Evolutionary conservation across 2,888 invertebrate species (phyloP).

Genomic region (Xestia ashworthii): DNA sequence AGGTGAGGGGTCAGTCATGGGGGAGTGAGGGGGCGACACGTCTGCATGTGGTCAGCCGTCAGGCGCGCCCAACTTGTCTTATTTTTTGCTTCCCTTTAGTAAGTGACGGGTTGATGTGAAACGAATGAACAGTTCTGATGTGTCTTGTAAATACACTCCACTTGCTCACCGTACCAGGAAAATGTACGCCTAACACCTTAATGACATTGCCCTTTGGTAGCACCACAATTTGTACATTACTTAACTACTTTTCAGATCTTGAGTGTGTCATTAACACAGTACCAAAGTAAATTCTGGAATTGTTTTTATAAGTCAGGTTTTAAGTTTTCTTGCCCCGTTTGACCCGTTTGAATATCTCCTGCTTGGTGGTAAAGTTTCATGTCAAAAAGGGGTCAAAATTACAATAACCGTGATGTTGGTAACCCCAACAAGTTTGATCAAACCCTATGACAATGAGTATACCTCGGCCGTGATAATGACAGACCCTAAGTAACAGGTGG

Average conservation of each 20-base stretch:
- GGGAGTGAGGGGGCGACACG: conserved; percentile 46
- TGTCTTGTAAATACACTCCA: conserved; percentile 65
- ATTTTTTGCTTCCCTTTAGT: conserved; percentile 77
- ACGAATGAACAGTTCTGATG: conserved; percentile 77
- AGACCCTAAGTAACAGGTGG: conserved; percentile 62
- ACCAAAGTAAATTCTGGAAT: neutral
- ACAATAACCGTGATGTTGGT: conserved; percentile 31
- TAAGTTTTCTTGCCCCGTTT: neutral
- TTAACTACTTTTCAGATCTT: neutral
- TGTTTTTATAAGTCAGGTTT: neutral
- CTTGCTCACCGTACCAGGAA: conserved; percentile 53
- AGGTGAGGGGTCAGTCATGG: conserved; percentile 57
- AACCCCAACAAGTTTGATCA: conserved; percentile 48
- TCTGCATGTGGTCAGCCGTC: conserved; percentile 77
- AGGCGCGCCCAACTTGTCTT: conserved; percentile 68
- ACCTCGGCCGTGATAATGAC: conserved; percentile 46
- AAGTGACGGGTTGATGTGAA: conserved; percentile 81
- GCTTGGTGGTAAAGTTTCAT: neutral
- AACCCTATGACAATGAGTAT: conserved; percentile 53
- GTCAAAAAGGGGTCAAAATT: conserved; percentile 24
- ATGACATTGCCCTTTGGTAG: conserved; percentile 19
- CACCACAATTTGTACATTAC: neutral
- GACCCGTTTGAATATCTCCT: neutral
- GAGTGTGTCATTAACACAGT: neutral
- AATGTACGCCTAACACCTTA: conserved; percentile 41